Percentiles rank a stretch among this genome's conserved stretches.
These are phyloP conservation scores for Antheraea pernyi DNA, from an alignment of 1,140 invertebrate species.

Conservation along the genomic window DNA sequence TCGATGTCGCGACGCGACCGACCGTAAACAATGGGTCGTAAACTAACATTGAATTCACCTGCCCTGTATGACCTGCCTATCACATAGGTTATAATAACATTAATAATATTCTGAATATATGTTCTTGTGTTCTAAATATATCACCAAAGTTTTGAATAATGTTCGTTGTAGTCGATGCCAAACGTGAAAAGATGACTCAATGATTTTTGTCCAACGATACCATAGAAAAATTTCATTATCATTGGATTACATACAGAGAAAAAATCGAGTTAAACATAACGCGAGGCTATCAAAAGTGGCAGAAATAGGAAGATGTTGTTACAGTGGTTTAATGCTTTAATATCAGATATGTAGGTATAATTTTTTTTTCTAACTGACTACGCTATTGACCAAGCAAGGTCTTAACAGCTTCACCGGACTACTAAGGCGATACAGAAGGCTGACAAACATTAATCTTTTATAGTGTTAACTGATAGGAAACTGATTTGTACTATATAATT, in stretches of 20 bases:
- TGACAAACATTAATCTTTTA: background rate
- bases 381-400: no score
- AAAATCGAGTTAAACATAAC: background rate
- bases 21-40: background rate
- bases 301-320: background rate
- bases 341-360: no score
- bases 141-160: background rate
- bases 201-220: no score
- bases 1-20: background rate
- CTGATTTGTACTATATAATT: no score
- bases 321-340: no score
- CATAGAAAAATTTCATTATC: no score
- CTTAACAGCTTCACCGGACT: no score
- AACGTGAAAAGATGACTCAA: no score
- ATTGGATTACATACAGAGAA: no score
- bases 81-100: background rate
- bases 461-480: background rate
- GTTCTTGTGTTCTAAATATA: background rate
- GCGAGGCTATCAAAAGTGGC: background rate
- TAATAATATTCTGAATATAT: background rate
- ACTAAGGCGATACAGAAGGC: slow-evolving; percentile 3
- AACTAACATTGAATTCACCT: slow-evolving; percentile 2
- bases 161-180: no score
- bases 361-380: no score
- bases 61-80: background rate